Evolutionary conservation across 2,797 vertebrate genomes (phyloP), one percentile per base, ranked within the genome.

Genomic region (Ispidina picta): DNA sequence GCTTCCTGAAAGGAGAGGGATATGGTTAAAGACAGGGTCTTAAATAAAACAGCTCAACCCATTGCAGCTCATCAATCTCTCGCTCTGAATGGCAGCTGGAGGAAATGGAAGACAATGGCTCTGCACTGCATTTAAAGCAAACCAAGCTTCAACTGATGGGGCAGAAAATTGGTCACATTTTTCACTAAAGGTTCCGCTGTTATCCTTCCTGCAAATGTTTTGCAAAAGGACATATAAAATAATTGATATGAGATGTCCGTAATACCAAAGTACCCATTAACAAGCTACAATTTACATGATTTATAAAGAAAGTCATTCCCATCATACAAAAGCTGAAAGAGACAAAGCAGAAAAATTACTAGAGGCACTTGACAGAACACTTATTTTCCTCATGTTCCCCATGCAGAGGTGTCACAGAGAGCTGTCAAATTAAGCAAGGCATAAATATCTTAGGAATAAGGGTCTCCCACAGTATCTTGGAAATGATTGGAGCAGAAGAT

Each of bases 1-100:
- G 98, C 99, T 94, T 99, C 99, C 99, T 99, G 96, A 17, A 70
- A 95, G 86, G 54, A 96, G 73, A 97, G 58, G 29, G 65, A 94
- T 54, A 84, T 8, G 43, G 76, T 86, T 89, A 86, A 80, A 80
- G 71, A 52, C 65, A 33, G 39, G 31, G 25, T 55, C 68, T 75
- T 15, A 66, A 62, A 65, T 11, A 37, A 60, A 68, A 9, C 31
- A 31, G n/a, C 83, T 49, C 83, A 72, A 44, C 31, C 20, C 20
- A 9, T 15, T 33, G 79, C 49, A 23, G 80, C 73, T 77, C 75
- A 48, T 59, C 78, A 9, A 4, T 25, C 82, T 39, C 76, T 13
- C 12, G 89, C 54, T 88, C 68, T n/a, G 80, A 76, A 19, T 0
- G 5, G 86, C 56, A 76, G 90, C 74, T 33, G 37, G 31, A 64